Conservation (phyloP, 2,797 vertebrate genomes). For the Micrastur ruficollis region DNA sequence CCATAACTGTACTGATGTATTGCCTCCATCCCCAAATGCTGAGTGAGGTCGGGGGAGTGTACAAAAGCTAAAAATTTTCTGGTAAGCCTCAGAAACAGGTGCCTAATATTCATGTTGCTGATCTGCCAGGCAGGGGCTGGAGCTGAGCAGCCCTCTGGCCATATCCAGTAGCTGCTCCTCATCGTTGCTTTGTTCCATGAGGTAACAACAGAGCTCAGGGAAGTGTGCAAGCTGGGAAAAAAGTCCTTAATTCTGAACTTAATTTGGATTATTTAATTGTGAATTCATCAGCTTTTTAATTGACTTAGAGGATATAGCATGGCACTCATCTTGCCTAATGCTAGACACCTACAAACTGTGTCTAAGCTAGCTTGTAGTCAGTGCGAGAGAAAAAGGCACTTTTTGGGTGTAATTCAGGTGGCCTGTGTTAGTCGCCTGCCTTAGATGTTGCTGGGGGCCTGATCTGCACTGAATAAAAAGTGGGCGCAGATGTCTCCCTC, state of each 20-base stretch:
- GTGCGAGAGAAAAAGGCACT: background rate
- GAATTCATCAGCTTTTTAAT: background rate
- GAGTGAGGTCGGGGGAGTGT: background rate
- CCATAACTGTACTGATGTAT: background rate
- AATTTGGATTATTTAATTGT: background rate
- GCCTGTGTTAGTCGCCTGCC: background rate
- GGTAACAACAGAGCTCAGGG: background rate
- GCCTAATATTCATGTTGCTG: background rate
- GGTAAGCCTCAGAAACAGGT: background rate
- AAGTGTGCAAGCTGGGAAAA: background rate
- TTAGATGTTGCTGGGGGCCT: background rate
- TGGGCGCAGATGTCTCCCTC: background rate
- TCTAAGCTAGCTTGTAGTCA: background rate
- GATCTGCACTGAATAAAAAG: background rate
- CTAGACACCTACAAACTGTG: background rate
- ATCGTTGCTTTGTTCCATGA: background rate
- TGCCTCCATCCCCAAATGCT: background rate
- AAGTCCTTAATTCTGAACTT: background rate
- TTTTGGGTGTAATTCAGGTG: background rate
- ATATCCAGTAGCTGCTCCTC: background rate
- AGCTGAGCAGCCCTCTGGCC: background rate
- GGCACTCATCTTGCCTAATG: background rate
- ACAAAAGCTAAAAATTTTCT: background rate
- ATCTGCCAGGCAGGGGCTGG: background rate
- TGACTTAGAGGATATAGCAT: background rate